Base-by-base conservation (phyloP, 2,113 vertebrate genomes). In the Amphilophus citrinellus region DNA sequence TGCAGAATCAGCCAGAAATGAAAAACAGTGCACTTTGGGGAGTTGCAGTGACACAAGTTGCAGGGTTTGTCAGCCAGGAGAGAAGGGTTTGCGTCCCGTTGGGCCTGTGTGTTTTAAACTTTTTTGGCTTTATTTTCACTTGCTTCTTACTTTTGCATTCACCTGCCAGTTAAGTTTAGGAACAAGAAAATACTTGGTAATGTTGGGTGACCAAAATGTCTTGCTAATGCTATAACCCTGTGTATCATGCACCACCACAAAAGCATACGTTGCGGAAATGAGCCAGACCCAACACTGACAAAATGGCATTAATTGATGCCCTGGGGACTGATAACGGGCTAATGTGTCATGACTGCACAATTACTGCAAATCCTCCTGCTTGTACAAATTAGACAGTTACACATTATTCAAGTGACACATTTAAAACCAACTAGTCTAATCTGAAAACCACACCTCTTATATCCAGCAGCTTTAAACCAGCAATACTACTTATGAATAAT, bases 351-450 rank as follows among this genome's bases (percentile, higher is more conserved):
- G 39, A 68, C 63, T 27, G 63, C 27, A 47, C 47, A 47, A 68
- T 68, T 11, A 68, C 44, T 68, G 42, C 13, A 50, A 50, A 50
- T 68, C 2, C 42, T 68, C 15, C 5, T 50, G 3, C 22, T 68
- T 68, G 22, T 47, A 68, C 42, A 71, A 18, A 42, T 11, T 11
- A 11, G 39, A 42, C 39, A 42, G 39, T 44, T 71, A 50, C 24
- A 50, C 18, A 15, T 50, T 68, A 30, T 68, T 68, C 42, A 68
- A 11, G 22, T 68, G 47, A 68, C 42, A 50, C 22, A 11, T 50
- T 68, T 68, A 68, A 68, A 68, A 68, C 65, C 10, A 68, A 50
- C 47, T 22, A 27, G 65, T 68, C 65, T 68, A 14, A 47, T 68
- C 22, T 68, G 15, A 47, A 27, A 68, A 50, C 22, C 42, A 68